Evolutionary conservation across 2,888 invertebrate species (phyloP).

Genomic region (Cremastobaeus sp.): DNA sequence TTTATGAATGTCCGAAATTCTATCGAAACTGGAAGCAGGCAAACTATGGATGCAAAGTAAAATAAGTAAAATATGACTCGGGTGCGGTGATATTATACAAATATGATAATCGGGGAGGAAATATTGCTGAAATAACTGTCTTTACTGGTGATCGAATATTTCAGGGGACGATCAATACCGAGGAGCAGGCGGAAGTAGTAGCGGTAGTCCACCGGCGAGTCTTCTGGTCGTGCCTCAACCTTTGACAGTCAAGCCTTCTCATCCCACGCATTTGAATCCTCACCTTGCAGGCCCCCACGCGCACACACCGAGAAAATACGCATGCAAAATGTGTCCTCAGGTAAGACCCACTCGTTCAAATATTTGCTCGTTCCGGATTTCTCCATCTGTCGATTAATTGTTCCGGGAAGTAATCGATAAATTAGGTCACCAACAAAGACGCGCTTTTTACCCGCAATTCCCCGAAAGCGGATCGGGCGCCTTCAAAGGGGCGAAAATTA

Average conservation of each 20-base stretch:
- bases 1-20: constrained; percentile 25
- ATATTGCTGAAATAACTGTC: constrained; percentile 50
- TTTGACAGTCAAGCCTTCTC: constrained; percentile 76
- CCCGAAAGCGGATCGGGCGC: constrained; percentile 1
- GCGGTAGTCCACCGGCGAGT: constrained; percentile 81
- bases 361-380: constrained; percentile 2
- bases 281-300: constrained; percentile 77
- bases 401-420: constrained; percentile 34
- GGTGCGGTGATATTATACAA: constrained; percentile 37
- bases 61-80: constrained; percentile 41
- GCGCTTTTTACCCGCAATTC: neutral
- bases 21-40: constrained; percentile 2
- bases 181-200: constrained; percentile 78
- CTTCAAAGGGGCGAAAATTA: constrained; percentile 3
- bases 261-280: constrained; percentile 77
- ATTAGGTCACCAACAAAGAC: constrained; percentile 30
- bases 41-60: constrained; percentile 34
- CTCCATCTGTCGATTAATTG: constrained; percentile 34
- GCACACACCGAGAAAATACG: constrained; percentile 87
- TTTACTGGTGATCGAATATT: constrained; percentile 59
- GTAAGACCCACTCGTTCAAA: constrained; percentile 80
- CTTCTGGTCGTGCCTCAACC: constrained; percentile 94
- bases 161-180: constrained; percentile 76
- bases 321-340: constrained; percentile 98
- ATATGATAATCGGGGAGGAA: constrained; percentile 44